These are phyloP conservation scores for Nerophis lumbriciformis DNA, from an alignment of 2,113 vertebrate species.

Conservation along the genomic window DNA sequence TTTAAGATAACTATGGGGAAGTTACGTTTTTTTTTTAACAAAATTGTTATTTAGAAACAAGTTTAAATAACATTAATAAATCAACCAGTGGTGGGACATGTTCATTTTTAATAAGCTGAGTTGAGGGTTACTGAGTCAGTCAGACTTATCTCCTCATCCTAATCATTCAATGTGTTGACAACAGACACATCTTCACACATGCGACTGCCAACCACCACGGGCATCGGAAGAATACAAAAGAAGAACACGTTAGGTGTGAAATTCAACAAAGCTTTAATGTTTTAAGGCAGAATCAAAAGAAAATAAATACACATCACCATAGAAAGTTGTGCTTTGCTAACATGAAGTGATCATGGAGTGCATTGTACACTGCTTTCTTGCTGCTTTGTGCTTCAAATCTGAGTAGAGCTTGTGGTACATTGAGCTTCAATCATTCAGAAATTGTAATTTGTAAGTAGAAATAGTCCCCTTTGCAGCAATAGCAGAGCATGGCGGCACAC, in stretches of 20 bases:
- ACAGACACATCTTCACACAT: slow-evolving; percentile 11
- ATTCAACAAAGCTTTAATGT: slow-evolving; percentile 34
- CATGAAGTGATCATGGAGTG: background rate
- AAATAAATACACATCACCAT: slow-evolving; percentile 13
- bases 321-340: slow-evolving; percentile 6
- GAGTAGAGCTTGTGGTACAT: background rate
- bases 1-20: background rate
- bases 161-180: slow-evolving; percentile 27
- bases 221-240: background rate
- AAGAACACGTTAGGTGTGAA: slow-evolving; percentile 1
- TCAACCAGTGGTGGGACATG: background rate
- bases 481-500: background rate
- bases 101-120: background rate
- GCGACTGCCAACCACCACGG: background rate
- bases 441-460: background rate
- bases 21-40: background rate
- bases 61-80: background rate
- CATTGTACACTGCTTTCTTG: background rate
- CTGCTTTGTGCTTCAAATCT: slow-evolving; percentile 11
- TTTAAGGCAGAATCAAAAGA: slow-evolving; percentile 39
- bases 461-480: background rate
- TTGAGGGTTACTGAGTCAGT: background rate
- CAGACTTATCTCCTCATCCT: slow-evolving; percentile 21
- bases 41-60: background rate
- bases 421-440: background rate